Evolutionary conservation across 2,113 vertebrate genomes (phyloP).

Genomic region (Grallaria varia): DNA sequence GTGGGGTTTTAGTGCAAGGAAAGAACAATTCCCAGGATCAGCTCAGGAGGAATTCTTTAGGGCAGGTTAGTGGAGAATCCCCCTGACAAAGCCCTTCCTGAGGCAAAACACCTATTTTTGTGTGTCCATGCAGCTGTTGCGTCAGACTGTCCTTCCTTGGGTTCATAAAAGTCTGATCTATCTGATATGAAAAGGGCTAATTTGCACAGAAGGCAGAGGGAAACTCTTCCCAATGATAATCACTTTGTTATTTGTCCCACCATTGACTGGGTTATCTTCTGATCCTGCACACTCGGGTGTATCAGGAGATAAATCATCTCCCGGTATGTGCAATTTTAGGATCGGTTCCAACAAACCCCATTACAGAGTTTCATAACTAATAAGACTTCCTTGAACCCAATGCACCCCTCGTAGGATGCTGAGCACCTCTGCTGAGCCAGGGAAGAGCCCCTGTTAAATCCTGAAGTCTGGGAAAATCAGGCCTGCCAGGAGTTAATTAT

Average conservation of each 20-base stretch:
- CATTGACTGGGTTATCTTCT: not conserved
- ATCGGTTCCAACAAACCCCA: not conserved
- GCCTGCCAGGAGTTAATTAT: not conserved
- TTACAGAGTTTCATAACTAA: not conserved
- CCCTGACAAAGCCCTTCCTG: not conserved
- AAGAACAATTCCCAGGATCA: not conserved
- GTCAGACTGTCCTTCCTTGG: not conserved
- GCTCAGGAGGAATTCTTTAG: not conserved
- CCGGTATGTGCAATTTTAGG: not conserved
- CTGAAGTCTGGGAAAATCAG: not conserved
- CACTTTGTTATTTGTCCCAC: not conserved
- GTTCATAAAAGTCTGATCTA: not conserved
- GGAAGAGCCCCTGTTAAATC: not conserved
- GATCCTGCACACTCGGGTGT: not conserved
- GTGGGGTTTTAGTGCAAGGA: not conserved
- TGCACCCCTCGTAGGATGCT: not conserved
- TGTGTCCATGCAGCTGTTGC: not conserved
- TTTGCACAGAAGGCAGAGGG: not conserved
- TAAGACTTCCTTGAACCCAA: not conserved
- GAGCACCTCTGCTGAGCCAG: not conserved
- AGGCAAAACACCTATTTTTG: not conserved
- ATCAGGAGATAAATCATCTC: not conserved
- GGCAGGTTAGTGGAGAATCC: not conserved
- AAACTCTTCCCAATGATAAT: not conserved
- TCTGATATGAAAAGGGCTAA: not conserved